Evolutionary conservation across 2,888 invertebrate genomes (phyloP), one percentile per base, ranked within the genome.

Genomic region (Dicroscelio sp.): DNA sequence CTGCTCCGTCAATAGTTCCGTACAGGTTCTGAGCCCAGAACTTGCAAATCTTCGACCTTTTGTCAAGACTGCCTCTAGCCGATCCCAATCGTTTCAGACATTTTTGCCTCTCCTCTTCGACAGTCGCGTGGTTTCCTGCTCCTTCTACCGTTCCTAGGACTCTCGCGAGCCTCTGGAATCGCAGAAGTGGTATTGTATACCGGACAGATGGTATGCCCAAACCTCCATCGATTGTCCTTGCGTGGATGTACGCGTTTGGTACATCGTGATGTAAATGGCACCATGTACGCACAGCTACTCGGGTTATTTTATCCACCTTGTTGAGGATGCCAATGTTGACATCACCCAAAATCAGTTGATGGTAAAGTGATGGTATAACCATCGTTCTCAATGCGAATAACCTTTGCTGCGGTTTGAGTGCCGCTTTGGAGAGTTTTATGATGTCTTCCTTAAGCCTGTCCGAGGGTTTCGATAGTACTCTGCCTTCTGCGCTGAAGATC

Each of bases 211-310:
- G 33, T 4, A 33, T 33, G n/a, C 14, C 23, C 48, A 93, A 79
- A 20, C 92, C 43, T 25, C 71, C 69, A 0, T 87, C 60, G 1
- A 14, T 30, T 27, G 2, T 30, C 8, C 10, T 25, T 10, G 58
- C 27, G 27, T 58, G 58, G 23, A 58, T 96, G 95, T 96, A 96
- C 0, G 94, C 95, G 4, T 92, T 93, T 0, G 96, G 94, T 1
- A 91, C 90, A 76, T 96, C 96, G 3, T 93, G 83, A 0, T 96
- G 96, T 0, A 97, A 94, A 14, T 94, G 88, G 0, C 96, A 90
- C 94, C 95, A 95, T 12, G 88, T 92, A 84, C 96, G 92, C 0
- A 96, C 93, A 0, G 92, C 86, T 2, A 52, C 76, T 82, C 96
- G 93, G 43, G 96, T 94, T 33, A 95, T 89, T 0, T 94, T 85